Percentiles rank a stretch among this genome's conserved stretches.
Evolutionary conservation across 2,888 invertebrate species (phyloP).

Genomic region (Pteria penguin): DNA sequence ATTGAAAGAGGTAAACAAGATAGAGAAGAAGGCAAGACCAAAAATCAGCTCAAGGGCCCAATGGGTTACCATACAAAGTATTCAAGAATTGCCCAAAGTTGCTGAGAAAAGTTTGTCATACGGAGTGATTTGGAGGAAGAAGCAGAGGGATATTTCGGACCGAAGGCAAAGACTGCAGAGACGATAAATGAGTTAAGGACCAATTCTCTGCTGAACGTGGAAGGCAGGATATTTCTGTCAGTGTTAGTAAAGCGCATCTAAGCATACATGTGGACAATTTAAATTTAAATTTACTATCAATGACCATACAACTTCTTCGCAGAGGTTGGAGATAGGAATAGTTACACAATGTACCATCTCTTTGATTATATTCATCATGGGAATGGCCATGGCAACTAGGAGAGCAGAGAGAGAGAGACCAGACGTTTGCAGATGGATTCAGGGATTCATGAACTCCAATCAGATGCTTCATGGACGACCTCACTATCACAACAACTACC

Average conservation of each 20-base stretch:
- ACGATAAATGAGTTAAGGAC: slow-evolving; percentile 40
- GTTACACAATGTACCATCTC: slow-evolving; percentile 15
- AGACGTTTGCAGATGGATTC: background rate
- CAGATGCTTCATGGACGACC: slow-evolving; percentile 12
- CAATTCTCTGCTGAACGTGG: slow-evolving; percentile 41
- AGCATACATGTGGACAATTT: slow-evolving; percentile 25
- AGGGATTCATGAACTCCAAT: background rate
- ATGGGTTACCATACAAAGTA: slow-evolving; percentile 43
- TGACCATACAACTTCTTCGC: slow-evolving; percentile 4
- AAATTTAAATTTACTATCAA: background rate
- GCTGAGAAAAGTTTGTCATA: slow-evolving; percentile 31
- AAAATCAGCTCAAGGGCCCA: slow-evolving; percentile 40
- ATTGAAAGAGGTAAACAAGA: slow-evolving; percentile 24
- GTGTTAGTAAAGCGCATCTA: slow-evolving; percentile 27
- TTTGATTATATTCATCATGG: background rate
- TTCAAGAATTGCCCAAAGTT: slow-evolving; percentile 45
- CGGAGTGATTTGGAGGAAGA: slow-evolving; percentile 35
- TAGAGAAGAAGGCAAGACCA: slow-evolving; percentile 28
- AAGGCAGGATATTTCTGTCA: slow-evolving; percentile 41
- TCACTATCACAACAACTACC: slow-evolving; percentile 24
- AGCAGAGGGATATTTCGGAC: slow-evolving; percentile 37
- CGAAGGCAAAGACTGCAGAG: slow-evolving; percentile 36
- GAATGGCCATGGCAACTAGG: slow-evolving; percentile 5
- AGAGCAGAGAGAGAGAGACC: background rate
- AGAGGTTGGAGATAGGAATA: slow-evolving; percentile 10